Percentiles rank a stretch among this genome's conserved stretches.
Evolutionary conservation across 2,888 invertebrate species (phyloP).

Genomic region (Octonoba sinensis): DNA sequence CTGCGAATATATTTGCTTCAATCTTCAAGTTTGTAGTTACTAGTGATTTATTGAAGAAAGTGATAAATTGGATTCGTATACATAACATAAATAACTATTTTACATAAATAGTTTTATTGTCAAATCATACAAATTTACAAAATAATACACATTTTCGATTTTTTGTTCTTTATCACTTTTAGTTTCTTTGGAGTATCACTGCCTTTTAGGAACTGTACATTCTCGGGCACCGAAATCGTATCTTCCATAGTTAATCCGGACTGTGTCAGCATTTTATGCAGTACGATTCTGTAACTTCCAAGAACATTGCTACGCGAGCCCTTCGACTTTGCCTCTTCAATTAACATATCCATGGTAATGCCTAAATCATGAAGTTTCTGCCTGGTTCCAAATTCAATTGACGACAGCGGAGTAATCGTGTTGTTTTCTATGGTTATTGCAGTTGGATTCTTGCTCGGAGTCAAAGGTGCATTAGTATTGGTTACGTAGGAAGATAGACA

Average conservation of each 20-base stretch:
- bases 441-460: slow-evolving; percentile 11
- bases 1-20: too few relatives aligned
- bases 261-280: slow-evolving; percentile 45
- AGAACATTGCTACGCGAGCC: slow-evolving; percentile 61
- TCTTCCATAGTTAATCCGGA: not conserved
- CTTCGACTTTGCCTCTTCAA: slow-evolving; percentile 60
- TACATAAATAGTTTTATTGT: slow-evolving; percentile 38
- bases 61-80: too few relatives aligned
- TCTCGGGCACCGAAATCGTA: not conserved
- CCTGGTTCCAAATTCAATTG: slow-evolving; percentile 46
- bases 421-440: slow-evolving; percentile 22
- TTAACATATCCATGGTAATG: slow-evolving; percentile 56
- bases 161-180: slow-evolving; percentile 40
- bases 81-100: too few relatives aligned
- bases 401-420: not conserved
- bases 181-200: slow-evolving; percentile 22
- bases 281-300: slow-evolving; percentile 64
- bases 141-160: slow-evolving; percentile 54
- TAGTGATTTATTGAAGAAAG: too few relatives aligned
- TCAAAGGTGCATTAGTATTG: too few relatives aligned
- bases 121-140: slow-evolving; percentile 38
- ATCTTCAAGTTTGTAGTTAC: too few relatives aligned
- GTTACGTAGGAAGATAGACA: too few relatives aligned
- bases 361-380: slow-evolving; percentile 61
- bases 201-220: slow-evolving; percentile 42